phyloP scores from a whole-genome alignment of 2,113 vertebrate genomes.

The Ivindomyrus marchei region DNA sequence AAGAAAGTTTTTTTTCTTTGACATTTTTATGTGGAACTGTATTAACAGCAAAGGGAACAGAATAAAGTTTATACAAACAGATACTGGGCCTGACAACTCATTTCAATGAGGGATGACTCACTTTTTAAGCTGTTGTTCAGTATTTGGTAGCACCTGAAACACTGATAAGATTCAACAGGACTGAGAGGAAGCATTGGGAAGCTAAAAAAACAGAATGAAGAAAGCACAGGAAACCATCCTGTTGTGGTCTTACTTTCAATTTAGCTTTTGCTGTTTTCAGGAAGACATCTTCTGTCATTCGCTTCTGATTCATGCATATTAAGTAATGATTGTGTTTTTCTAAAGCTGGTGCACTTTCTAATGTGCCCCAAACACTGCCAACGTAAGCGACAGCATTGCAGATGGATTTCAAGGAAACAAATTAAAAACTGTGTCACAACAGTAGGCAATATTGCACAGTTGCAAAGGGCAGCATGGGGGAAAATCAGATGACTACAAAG shows the following conservation, averaged over 20 bases:
- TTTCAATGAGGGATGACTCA: not conserved
- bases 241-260: not conserved
- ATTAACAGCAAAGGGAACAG: constrained; percentile 5
- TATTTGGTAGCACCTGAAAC: not conserved
- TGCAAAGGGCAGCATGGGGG: too few relatives aligned
- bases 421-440: not conserved
- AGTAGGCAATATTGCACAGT: too few relatives aligned
- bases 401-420: not conserved
- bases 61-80: constrained; percentile 9
- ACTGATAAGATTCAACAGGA: not conserved
- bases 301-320: not conserved
- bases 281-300: not conserved
- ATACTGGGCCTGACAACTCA: not conserved
- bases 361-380: not conserved
- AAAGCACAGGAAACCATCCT: not conserved
- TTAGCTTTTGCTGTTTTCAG: not conserved
- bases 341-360: not conserved
- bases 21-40: constrained; percentile 35
- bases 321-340: not conserved
- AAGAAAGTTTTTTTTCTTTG: constrained; percentile 1
- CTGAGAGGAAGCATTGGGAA: not conserved
- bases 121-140: not conserved
- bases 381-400: not conserved
- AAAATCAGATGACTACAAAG: too few relatives aligned
- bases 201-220: not conserved